phyloP scores from a whole-genome alignment of 2,113 vertebrate species.

The Octodon degus region DNA sequence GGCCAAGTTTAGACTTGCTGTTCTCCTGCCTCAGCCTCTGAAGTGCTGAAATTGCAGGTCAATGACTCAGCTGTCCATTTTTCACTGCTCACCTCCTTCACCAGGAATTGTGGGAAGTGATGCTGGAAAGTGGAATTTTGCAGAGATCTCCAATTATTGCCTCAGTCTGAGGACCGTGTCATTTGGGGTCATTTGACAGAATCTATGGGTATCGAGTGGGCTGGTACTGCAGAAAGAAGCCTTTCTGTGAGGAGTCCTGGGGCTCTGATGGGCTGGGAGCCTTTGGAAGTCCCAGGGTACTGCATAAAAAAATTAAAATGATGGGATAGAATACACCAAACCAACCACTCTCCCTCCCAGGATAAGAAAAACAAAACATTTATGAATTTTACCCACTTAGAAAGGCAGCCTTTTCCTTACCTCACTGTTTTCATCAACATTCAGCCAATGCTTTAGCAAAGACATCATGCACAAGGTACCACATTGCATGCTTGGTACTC shows the following conservation, averaged over 20 bases:
- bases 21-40: background rate
- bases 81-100: background rate
- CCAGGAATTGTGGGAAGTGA: background rate
- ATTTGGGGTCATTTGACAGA: background rate
- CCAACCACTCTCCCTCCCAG: background rate
- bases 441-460: background rate
- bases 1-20: background rate
- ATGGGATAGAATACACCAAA: background rate
- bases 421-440: background rate
- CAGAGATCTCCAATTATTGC: background rate
- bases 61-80: background rate
- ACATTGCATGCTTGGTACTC: background rate
- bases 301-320: background rate
- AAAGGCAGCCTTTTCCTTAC: background rate
- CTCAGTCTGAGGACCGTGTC: rapidly evolving
- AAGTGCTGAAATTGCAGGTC: background rate
- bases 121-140: background rate
- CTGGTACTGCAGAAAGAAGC: background rate
- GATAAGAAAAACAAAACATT: background rate
- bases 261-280: background rate
- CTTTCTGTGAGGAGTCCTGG: background rate
- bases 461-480: no score
- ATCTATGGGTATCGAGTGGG: background rate
- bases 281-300: background rate
- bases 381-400: background rate